These are phyloP conservation scores for Liodrosophila aerea DNA, from an alignment of 2,888 invertebrate species.

Conservation along the genomic window DNA sequence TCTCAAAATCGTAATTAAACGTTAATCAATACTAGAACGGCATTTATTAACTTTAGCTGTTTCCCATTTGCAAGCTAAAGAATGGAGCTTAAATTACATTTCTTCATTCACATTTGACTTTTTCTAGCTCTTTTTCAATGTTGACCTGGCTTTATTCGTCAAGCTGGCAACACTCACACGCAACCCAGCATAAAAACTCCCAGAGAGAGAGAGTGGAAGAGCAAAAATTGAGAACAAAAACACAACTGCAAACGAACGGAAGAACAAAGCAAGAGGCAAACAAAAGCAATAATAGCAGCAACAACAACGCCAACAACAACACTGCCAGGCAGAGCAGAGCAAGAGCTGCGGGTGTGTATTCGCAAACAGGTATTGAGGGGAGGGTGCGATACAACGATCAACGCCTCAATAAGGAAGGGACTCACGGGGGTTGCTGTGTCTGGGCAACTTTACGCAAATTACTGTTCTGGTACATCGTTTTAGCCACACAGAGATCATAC, in stretches of 20 bases:
- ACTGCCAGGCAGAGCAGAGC: slow-evolving; percentile 11
- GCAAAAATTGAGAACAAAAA: slow-evolving; percentile 48
- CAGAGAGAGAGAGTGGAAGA: slow-evolving; percentile 52
- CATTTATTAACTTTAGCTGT: too few relatives aligned
- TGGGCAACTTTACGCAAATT: slow-evolving; percentile 14
- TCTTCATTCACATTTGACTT: too few relatives aligned
- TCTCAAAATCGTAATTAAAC: too few relatives aligned
- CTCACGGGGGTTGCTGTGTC: slow-evolving; percentile 16
- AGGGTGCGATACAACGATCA: slow-evolving; percentile 36
- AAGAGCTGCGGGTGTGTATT: slow-evolving; percentile 51
- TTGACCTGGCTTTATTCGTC: too few relatives aligned
- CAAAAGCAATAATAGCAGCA: slow-evolving; percentile 49
- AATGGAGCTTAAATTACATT: too few relatives aligned
- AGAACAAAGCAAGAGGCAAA: slow-evolving; percentile 40
- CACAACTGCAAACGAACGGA: slow-evolving; percentile 56
- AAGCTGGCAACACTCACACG: not conserved
- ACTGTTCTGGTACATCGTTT: slow-evolving; percentile 5
- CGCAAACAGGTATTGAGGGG: slow-evolving; percentile 62
- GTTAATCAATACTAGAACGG: too few relatives aligned
- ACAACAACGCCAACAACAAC: slow-evolving; percentile 13
- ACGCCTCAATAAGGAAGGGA: slow-evolving; percentile 21
- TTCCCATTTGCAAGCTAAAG: too few relatives aligned
- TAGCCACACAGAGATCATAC: slow-evolving; percentile 11
- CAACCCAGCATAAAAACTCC: slow-evolving; percentile 26
- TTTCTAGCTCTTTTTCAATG: too few relatives aligned